phyloP scores from a whole-genome alignment of 2,113 vertebrate genomes.

The Anoura caudifer region DNA sequence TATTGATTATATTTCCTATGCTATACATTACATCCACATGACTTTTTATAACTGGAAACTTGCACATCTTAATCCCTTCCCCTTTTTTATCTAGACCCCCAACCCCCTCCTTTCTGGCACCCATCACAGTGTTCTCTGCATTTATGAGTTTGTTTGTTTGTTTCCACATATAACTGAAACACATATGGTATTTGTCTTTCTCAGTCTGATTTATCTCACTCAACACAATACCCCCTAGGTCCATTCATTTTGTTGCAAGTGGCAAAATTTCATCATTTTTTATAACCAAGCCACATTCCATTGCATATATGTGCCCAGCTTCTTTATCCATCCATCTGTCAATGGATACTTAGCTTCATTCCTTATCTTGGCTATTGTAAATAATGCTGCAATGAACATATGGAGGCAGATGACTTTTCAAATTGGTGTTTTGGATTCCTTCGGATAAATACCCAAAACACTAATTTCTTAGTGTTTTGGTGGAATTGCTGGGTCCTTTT shows the following conservation, averaged over 20 bases:
- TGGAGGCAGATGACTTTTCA: background rate
- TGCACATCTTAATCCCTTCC: background rate
- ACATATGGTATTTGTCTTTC: background rate
- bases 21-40: background rate
- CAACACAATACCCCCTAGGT: background rate
- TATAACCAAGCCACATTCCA: background rate
- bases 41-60: background rate
- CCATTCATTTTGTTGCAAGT: background rate
- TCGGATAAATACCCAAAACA: background rate
- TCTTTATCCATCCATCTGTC: background rate
- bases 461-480: no score
- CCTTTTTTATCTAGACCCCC: background rate
- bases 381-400: background rate
- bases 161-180: background rate
- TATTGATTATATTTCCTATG: background rate
- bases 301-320: background rate
- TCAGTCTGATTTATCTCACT: background rate
- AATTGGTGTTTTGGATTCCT: background rate
- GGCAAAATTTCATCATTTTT: background rate
- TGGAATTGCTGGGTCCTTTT: background rate
- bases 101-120: background rate
- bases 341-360: no score
- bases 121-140: background rate
- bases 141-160: background rate
- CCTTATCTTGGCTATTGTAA: background rate